Evolutionary conservation across 2,888 invertebrate species (phyloP).

Genomic region (Willowsia nigromaculata): DNA sequence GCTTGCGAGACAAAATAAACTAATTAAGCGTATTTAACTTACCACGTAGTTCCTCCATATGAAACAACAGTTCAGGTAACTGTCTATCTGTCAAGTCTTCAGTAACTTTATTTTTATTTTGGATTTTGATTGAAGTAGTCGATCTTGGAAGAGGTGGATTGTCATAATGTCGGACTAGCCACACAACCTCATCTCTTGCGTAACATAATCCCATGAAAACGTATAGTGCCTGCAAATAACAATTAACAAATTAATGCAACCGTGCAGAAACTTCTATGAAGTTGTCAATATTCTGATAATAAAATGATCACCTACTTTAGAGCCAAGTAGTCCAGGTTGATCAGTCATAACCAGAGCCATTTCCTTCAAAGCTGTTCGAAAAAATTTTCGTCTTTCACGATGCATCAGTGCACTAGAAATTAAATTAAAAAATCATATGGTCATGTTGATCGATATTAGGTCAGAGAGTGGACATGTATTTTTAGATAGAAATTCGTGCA

Average conservation of each 20-base stretch:
- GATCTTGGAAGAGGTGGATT: slow-evolving; percentile 88
- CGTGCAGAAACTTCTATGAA: not conserved
- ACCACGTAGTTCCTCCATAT: slow-evolving; percentile 98
- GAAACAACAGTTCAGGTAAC: slow-evolving; percentile 97
- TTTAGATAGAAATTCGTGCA: too few species aligned
- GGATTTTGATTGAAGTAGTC: slow-evolving; percentile 81
- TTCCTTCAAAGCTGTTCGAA: slow-evolving; percentile 96
- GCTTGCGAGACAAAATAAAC: too few species aligned
- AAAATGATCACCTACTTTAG: slow-evolving; percentile 87
- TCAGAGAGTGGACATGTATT: too few species aligned
- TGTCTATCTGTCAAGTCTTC: slow-evolving; percentile 97
- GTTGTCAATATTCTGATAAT: not conserved
- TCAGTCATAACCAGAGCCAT: slow-evolving; percentile 96
- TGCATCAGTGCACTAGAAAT: slow-evolving; percentile 88
- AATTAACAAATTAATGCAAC: not conserved
- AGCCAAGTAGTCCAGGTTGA: slow-evolving; percentile 98
- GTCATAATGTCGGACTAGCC: slow-evolving; percentile 97
- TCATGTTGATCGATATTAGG: not conserved
- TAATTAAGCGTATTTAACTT: too few species aligned
- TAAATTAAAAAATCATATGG: not conserved
- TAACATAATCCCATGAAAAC: slow-evolving; percentile 98
- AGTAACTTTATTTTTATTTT: slow-evolving; percentile 91
- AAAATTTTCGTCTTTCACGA: slow-evolving; percentile 96
- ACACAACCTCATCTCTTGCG: slow-evolving; percentile 97
- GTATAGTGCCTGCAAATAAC: slow-evolving; percentile 85